Conservation (phyloP, 2,888 invertebrate species). For the Strigamia crassipes region DNA sequence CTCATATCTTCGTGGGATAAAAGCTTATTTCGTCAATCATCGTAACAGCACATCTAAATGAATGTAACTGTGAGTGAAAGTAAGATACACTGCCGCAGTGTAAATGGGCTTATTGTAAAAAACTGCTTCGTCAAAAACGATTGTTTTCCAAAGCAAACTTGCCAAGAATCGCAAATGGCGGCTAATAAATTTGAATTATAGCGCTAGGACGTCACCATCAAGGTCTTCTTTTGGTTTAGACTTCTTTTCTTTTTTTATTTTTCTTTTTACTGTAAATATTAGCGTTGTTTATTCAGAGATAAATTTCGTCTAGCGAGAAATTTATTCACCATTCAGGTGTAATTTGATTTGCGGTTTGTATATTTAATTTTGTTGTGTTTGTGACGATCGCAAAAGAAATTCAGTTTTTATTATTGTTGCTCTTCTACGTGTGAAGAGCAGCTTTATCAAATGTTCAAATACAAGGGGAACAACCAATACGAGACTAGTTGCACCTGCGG, state of each 20-base stretch:
- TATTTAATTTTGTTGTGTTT: too few relatives aligned
- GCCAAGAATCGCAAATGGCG: background rate
- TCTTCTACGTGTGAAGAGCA: conserved; percentile 52
- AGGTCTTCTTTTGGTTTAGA: background rate
- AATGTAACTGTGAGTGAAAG: too few relatives aligned
- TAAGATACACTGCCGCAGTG: too few relatives aligned
- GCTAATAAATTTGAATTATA: background rate
- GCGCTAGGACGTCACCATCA: background rate
- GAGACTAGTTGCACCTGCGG: background rate
- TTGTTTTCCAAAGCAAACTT: background rate
- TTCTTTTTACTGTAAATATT: background rate
- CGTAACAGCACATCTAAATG: conserved; percentile 62
- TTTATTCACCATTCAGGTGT: too few relatives aligned
- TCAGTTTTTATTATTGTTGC: conserved; percentile 50
- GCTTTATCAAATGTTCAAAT: conserved; percentile 27
- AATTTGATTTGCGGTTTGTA: too few relatives aligned
- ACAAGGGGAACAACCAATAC: background rate
- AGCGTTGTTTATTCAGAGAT: background rate
- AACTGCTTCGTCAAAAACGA: background rate
- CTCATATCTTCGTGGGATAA: conserved; percentile 81
- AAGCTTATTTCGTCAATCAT: conserved; percentile 88
- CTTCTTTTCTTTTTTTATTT: background rate
- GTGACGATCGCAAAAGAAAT: too few relatives aligned
- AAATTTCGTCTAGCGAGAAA: too few relatives aligned
- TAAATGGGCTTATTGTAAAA: background rate